Conservation (phyloP, 1,140 invertebrate genomes). For the Zaprionus inermis region DNA sequence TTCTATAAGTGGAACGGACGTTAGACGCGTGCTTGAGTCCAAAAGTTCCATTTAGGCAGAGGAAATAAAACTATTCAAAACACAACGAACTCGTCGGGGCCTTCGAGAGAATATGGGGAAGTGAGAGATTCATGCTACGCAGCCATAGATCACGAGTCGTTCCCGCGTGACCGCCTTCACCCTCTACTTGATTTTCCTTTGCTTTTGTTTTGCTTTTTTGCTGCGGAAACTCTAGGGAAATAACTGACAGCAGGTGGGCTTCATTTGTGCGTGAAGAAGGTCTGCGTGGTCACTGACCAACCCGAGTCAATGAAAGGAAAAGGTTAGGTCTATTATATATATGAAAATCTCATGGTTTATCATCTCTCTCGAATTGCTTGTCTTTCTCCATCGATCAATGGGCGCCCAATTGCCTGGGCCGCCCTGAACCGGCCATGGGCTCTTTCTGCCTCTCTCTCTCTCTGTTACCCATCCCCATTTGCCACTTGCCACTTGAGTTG, state of each 20-base stretch:
- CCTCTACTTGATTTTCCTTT: neutral
- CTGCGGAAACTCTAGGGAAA: neutral
- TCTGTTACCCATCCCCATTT: conserved; percentile 18
- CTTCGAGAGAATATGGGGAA: neutral
- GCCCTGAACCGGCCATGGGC: conserved; percentile 36
- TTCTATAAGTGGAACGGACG: conserved; percentile 5
- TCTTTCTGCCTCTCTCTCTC: too few species aligned
- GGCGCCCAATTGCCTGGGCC: conserved; percentile 16
- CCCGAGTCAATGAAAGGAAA: neutral
- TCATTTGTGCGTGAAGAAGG: conserved; percentile 2
- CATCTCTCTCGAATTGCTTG: neutral
- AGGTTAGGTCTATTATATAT: neutral
- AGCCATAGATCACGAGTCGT: neutral
- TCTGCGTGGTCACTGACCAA: neutral
- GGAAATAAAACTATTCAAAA: neutral
- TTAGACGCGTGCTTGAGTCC: neutral
- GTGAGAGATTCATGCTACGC: neutral
- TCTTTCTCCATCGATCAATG: neutral
- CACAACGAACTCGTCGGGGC: neutral
- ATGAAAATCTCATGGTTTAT: neutral
- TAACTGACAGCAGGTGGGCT: neutral
- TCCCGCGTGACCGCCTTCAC: neutral
- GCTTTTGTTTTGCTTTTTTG: too few species aligned
- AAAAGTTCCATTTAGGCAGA: neutral
- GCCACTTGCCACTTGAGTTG: conserved; percentile 62